A percentile compares a stretch with the other conserved stretches of the same genome.
Conservation (phyloP, 1,140 invertebrate species). For the Zeugodacus cucurbitae region DNA sequence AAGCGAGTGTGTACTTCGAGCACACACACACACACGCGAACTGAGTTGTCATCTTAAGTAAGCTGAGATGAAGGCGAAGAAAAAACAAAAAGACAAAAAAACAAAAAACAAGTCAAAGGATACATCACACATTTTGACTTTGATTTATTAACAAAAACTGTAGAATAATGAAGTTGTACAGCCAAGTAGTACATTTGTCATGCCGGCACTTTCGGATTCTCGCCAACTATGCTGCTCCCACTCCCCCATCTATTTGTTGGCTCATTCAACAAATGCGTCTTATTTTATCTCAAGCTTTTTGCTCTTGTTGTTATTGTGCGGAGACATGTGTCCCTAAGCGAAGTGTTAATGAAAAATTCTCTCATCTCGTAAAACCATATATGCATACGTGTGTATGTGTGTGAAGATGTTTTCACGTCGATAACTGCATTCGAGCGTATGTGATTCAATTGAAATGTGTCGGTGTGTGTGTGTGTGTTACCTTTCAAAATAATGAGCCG, state of each 20-base stretch:
- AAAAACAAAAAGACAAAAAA: constrained; percentile 30
- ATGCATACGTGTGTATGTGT: not conserved
- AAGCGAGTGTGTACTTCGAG: not conserved
- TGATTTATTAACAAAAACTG: constrained; percentile 42
- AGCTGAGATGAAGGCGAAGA: not conserved
- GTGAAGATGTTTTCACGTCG: not conserved
- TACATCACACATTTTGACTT: constrained; percentile 41
- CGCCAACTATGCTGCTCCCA: not conserved
- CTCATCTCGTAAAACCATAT: not conserved
- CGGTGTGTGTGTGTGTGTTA: not conserved
- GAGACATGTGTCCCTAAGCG: constrained; percentile 3
- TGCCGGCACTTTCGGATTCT: not conserved
- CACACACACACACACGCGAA: not conserved
- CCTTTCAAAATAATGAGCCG: not conserved
- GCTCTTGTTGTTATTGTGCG: not conserved
- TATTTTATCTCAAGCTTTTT: not conserved
- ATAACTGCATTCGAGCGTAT: not conserved
- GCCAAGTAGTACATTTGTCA: constrained; percentile 38
- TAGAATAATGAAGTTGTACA: constrained; percentile 42
- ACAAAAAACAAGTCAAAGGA: constrained; percentile 38
- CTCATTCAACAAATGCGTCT: not conserved
- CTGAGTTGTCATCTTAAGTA: constrained; percentile 16
- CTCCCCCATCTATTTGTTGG: not conserved
- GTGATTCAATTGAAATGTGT: not conserved
- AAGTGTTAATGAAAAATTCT: constrained; percentile 35